Evolutionary conservation across 2,797 vertebrate genomes (phyloP).

Genomic region (Pseudochirops corinnae): DNA sequence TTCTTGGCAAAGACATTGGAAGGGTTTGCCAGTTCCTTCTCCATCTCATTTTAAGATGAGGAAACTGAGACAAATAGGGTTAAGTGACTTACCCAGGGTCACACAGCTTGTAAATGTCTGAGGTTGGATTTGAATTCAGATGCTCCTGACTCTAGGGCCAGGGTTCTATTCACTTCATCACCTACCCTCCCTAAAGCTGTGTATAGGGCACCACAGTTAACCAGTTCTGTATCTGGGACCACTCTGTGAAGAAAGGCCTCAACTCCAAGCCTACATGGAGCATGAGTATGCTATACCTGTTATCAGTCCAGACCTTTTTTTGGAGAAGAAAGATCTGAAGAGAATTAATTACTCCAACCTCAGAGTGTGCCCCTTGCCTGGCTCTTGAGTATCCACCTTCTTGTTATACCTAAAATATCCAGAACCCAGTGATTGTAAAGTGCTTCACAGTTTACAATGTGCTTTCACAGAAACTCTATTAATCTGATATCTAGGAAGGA

Average conservation of each 20-base stretch:
- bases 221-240: neutral
- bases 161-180: neutral
- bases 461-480: neutral
- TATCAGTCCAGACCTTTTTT: neutral
- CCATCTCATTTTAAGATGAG: conserved; percentile 35
- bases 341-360: neutral
- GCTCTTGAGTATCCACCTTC: neutral
- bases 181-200: neutral
- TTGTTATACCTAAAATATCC: neutral
- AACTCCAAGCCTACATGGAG: neutral
- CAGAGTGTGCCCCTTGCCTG: neutral
- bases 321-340: neutral
- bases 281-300: neutral
- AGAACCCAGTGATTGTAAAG: neutral
- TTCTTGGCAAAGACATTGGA: neutral
- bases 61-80: conserved; percentile 28
- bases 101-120: conserved; percentile 19
- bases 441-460: neutral
- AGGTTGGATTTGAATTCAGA: neutral
- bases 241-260: neutral
- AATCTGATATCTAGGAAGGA: neutral
- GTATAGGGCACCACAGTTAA: neutral
- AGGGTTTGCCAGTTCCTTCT: neutral
- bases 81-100: neutral
- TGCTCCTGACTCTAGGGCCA: neutral